Evolutionary conservation across 1,140 invertebrate genomes (phyloP).

Genomic region (Pseudomyrmex concolor): DNA sequence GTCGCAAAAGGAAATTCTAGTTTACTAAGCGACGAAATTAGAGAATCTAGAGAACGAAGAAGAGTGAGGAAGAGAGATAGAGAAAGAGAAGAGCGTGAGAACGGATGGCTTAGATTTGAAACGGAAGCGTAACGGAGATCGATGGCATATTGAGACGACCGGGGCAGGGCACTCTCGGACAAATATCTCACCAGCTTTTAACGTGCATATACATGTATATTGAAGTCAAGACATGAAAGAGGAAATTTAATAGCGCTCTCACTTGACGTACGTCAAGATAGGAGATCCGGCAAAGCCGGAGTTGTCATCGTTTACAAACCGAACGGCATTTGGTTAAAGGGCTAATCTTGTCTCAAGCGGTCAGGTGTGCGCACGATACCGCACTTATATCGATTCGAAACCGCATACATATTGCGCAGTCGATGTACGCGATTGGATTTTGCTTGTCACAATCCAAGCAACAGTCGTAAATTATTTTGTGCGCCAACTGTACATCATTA

Average conservation of each 20-base stretch:
- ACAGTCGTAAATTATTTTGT: conserved; percentile 37
- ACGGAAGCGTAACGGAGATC: conserved; percentile 61
- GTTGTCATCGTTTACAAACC: conserved; percentile 55
- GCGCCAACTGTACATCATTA: neutral
- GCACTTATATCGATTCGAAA: conserved; percentile 48
- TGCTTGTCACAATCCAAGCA: neutral
- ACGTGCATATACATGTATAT: conserved; percentile 22
- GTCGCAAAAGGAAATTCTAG: neutral
- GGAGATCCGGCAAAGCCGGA: conserved; percentile 37
- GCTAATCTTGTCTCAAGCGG: conserved; percentile 37
- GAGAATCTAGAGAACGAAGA: neutral
- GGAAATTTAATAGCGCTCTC: conserved; percentile 70
- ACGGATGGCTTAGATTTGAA: conserved; percentile 43
- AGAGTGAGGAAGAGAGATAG: neutral
- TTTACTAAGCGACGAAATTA: conserved; percentile 13
- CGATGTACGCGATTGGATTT: conserved; percentile 22
- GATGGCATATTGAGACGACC: conserved; percentile 25
- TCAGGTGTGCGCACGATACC: conserved; percentile 17
- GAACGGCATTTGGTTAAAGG: conserved; percentile 53
- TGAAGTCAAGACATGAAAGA: conserved; percentile 33
- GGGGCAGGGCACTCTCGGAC: conserved; percentile 7
- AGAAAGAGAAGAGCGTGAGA: neutral
- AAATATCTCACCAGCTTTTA: conserved; percentile 3
- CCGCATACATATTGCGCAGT: conserved; percentile 27
- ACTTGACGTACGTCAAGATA: conserved; percentile 27